These are phyloP conservation scores for Holacanthus passer DNA, from an alignment of 2,113 vertebrate genomes.

Conservation along the genomic window DNA sequence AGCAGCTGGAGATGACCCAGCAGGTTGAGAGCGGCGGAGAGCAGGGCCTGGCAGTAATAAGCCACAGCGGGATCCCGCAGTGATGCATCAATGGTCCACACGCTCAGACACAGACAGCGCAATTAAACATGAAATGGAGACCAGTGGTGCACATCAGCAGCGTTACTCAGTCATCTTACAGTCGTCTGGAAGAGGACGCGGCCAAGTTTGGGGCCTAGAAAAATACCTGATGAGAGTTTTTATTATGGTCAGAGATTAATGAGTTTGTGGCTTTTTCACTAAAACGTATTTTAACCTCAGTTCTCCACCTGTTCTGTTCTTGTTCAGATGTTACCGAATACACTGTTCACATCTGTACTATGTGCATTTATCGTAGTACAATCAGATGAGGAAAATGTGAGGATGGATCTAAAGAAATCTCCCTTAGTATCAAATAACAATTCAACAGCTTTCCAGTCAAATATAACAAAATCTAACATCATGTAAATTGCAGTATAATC, in stretches of 20 bases:
- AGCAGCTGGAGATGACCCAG: constrained; percentile 78
- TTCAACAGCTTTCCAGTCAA: constrained; percentile 1
- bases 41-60: constrained; percentile 75
- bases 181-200: constrained; percentile 26
- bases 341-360: not conserved
- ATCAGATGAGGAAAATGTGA: too few species aligned
- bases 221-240: constrained; percentile 29
- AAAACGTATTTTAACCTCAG: not conserved
- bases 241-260: constrained; percentile 21
- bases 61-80: constrained; percentile 73
- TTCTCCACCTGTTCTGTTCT: not conserved
- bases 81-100: constrained; percentile 62
- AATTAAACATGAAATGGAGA: constrained; percentile 72
- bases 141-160: constrained; percentile 42
- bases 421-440: constrained; percentile 5
- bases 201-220: too few species aligned
- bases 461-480: constrained; percentile 14
- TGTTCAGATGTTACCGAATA: not conserved
- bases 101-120: constrained; percentile 55
- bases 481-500: not conserved
- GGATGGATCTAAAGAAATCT: not conserved
- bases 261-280: not conserved
- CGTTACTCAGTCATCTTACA: constrained; percentile 23
- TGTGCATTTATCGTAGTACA: too few species aligned
- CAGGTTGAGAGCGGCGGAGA: constrained; percentile 71